These are phyloP conservation scores for Centropus bengalensis DNA, from an alignment of 2,113 vertebrate species.

Conservation along the genomic window DNA sequence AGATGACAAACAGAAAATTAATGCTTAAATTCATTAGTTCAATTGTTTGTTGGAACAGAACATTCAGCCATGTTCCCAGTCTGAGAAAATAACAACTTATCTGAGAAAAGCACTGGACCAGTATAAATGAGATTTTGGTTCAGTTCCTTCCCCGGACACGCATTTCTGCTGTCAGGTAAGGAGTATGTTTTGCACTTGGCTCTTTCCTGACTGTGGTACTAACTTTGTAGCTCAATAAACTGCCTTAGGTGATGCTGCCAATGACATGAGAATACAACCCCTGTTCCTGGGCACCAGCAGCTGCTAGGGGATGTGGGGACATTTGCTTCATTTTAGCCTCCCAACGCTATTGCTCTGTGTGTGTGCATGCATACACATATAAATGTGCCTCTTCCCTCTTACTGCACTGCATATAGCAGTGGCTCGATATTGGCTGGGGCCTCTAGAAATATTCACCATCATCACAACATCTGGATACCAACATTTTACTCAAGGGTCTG, in stretches of 20 bases:
- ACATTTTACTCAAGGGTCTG: background rate
- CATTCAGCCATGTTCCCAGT: background rate
- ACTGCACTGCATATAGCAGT: background rate
- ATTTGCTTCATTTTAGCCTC: background rate
- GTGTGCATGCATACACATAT: rapidly evolving
- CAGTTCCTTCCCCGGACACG: background rate
- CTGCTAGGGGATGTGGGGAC: background rate
- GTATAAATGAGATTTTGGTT: background rate
- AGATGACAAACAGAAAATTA: background rate
- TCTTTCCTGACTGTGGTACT: background rate
- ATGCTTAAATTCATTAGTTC: background rate
- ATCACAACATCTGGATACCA: background rate
- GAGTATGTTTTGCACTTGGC: background rate
- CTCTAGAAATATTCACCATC: background rate
- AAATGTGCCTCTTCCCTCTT: background rate
- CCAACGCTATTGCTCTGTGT: background rate
- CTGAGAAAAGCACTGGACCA: background rate
- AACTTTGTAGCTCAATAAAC: background rate
- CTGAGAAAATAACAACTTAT: background rate
- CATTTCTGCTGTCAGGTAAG: background rate
- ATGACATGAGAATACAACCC: background rate
- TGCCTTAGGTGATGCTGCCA: background rate
- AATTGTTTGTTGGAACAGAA: background rate
- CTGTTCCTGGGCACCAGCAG: background rate
- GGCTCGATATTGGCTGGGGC: background rate